Percentiles rank a stretch among this genome's conserved stretches.
Evolutionary conservation across 2,113 vertebrate genomes (phyloP).

Genomic region (Austrofundulus limnaeus): DNA sequence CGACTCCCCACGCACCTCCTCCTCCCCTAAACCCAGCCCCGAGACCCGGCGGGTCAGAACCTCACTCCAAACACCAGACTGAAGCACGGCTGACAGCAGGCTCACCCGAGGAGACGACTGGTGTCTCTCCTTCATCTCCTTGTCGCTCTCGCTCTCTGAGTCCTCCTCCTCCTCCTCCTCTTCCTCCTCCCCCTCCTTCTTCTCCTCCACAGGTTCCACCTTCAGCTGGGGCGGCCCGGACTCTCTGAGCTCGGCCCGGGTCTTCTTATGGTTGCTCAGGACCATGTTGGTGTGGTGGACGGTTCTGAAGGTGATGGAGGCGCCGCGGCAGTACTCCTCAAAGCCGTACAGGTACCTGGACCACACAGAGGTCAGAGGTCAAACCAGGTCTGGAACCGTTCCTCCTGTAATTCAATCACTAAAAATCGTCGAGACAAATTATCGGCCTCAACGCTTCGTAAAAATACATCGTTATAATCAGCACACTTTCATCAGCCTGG

Average conservation of each 20-base stretch:
- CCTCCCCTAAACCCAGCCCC: conserved; percentile 77
- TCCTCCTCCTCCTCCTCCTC: conserved; percentile 58
- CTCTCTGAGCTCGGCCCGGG: conserved; percentile 75
- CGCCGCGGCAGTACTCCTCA: conserved; percentile 96
- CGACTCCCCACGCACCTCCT: conserved; percentile 79
- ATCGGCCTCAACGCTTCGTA: too few species aligned
- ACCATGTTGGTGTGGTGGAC: conserved; percentile 86
- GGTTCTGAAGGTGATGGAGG: conserved; percentile 94
- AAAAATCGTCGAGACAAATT: too few species aligned
- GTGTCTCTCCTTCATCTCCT: conserved; percentile 55
- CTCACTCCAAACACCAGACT: not conserved
- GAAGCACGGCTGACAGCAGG: too few species aligned
- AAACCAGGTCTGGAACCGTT: too few species aligned
- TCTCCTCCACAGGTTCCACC: conserved; percentile 51
- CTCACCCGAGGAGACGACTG: conserved; percentile 87
- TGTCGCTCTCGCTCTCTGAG: conserved; percentile 58
- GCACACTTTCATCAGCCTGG: too few species aligned
- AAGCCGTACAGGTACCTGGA: conserved; percentile 96
- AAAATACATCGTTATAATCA: too few species aligned
- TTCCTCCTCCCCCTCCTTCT: conserved; percentile 50
- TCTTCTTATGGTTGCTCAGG: conserved; percentile 22
- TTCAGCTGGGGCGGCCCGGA: conserved; percentile 65
- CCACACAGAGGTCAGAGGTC: not conserved
- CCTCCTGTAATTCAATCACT: too few species aligned
- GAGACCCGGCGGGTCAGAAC: not conserved